Evolutionary conservation across 2,797 vertebrate species (phyloP).

Genomic region (Anguilla anguilla): DNA sequence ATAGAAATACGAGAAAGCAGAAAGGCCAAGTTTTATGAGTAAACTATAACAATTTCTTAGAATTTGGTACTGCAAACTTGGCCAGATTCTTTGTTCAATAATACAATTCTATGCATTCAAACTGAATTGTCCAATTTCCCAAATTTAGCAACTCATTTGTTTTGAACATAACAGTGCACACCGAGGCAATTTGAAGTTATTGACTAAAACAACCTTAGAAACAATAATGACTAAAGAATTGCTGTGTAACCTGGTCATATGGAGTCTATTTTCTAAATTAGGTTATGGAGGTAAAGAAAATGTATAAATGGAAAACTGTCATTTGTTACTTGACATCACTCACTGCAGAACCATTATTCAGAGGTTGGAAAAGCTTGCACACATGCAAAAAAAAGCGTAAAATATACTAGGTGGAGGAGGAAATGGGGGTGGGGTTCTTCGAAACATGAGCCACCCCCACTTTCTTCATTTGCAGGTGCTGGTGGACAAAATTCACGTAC

Average conservation of each 20-base stretch:
- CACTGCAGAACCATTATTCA: background rate
- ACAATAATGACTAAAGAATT: background rate
- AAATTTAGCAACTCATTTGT: background rate
- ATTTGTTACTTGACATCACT: background rate
- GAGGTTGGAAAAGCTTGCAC: background rate
- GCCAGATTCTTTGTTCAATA: background rate
- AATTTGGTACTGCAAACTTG: background rate
- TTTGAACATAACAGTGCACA: background rate
- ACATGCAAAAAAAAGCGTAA: background rate
- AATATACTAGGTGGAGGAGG: background rate
- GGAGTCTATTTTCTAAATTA: background rate
- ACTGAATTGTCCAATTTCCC: background rate
- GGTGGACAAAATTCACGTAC: slow-evolving; percentile 22
- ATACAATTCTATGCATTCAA: background rate
- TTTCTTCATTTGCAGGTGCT: background rate
- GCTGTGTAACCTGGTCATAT: background rate
- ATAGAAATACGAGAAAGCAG: background rate
- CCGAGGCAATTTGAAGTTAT: background rate
- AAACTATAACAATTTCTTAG: background rate
- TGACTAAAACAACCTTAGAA: background rate
- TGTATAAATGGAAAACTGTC: background rate
- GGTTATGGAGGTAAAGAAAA: background rate
- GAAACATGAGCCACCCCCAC: background rate
- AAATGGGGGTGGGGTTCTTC: background rate
- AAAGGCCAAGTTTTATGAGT: slow-evolving; percentile 4